Percentiles rank a stretch among this genome's conserved stretches.
Evolutionary conservation across 2,113 vertebrate genomes (phyloP).

Genomic region (Istiophorus platypterus): DNA sequence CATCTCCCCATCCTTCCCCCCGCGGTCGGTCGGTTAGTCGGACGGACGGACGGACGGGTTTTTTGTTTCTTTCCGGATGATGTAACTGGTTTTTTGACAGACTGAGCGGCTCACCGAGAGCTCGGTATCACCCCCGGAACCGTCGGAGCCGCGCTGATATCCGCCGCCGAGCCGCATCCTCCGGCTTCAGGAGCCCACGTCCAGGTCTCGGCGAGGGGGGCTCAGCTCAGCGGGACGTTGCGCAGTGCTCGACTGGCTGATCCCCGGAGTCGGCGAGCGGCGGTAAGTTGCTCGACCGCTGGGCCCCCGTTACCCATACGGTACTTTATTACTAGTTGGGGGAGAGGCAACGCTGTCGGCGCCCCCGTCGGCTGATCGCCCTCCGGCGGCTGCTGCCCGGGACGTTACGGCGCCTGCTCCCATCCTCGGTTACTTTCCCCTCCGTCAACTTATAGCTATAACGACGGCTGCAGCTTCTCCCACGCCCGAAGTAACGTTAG

Average conservation of each 20-base stretch:
- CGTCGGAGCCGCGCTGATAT: constrained; percentile 17
- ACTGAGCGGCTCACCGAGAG: neutral
- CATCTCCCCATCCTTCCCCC: constrained; percentile 59
- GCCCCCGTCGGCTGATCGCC: neutral
- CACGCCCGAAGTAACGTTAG: neutral
- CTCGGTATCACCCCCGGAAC: constrained; percentile 29
- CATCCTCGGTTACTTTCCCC: no score
- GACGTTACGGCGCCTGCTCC: neutral
- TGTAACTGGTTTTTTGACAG: constrained; percentile 71
- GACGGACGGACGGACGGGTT: constrained; percentile 26
- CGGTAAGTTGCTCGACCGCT: constrained; percentile 52
- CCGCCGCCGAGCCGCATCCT: constrained; percentile 39
- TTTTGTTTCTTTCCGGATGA: constrained; percentile 66
- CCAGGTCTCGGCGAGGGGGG: constrained; percentile 56
- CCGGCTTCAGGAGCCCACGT: constrained; percentile 16
- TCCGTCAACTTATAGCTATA: no score
- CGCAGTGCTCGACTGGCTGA: constrained; percentile 47
- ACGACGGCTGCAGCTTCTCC: neutral
- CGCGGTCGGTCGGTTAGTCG: no score
- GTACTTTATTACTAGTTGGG: neutral
- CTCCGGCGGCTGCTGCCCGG: neutral
- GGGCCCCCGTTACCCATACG: neutral
- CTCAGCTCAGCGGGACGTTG: constrained; percentile 65
- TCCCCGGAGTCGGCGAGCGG: constrained; percentile 42
- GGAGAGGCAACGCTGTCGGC: neutral